Conservation (phyloP, 2,888 invertebrate species). For the Aleiodes testaceus region DNA sequence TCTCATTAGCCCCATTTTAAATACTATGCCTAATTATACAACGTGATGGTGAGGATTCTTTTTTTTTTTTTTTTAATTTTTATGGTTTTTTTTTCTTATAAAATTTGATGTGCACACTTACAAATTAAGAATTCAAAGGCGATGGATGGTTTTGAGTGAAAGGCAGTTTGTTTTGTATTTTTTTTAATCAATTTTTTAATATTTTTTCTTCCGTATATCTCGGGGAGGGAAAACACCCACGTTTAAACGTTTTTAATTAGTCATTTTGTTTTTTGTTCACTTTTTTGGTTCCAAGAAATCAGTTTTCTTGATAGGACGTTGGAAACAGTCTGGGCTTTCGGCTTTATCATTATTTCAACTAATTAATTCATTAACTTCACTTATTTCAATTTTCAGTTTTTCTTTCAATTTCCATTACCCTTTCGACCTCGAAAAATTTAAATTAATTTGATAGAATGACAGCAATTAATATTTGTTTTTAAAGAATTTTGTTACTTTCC, state of each 20-base stretch:
- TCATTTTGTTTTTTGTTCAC: conserved; percentile 1
- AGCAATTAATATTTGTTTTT: neutral
- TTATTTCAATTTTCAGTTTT: neutral
- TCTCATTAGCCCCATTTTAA: conserved; percentile 30
- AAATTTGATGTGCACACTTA: conserved; percentile 39
- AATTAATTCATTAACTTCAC: neutral
- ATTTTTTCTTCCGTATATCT: conserved; percentile 29
- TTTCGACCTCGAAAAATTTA: neutral
- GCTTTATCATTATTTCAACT: neutral
- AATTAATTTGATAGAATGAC: conserved; percentile 3
- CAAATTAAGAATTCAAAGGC: conserved; percentile 52
- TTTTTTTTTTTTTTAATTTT: neutral
- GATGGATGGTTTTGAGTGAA: conserved; percentile 53
- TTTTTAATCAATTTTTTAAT: conserved; percentile 44
- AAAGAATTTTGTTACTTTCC: neutral
- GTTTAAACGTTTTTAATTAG: conserved; percentile 7
- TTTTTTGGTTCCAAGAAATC: conserved; percentile 25
- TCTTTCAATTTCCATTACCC: neutral
- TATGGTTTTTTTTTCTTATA: conserved; percentile 18
- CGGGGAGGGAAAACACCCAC: conserved; percentile 28
- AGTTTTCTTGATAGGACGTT: conserved; percentile 26
- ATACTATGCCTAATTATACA: conserved; percentile 45
- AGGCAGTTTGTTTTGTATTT: conserved; percentile 52
- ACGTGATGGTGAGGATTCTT: conserved; percentile 41
- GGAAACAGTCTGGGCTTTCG: conserved; percentile 28